phyloP scores from a whole-genome alignment of 2,888 invertebrate genomes.

The Polyploca ridens region DNA sequence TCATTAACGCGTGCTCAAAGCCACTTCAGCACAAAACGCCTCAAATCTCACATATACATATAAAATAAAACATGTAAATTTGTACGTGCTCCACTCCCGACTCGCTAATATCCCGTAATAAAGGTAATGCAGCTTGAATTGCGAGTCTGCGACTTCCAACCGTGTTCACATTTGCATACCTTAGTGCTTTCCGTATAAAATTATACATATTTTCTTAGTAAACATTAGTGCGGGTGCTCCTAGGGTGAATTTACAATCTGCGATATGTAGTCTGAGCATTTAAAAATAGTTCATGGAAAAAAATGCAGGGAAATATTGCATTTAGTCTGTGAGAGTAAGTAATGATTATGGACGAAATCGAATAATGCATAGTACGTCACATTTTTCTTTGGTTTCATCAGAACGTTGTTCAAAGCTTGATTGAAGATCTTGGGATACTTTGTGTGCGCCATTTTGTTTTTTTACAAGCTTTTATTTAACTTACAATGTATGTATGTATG shows the following conservation, averaged over 20 bases:
- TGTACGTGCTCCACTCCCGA: constrained; percentile 32
- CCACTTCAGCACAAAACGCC: constrained; percentile 2
- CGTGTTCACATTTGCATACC: constrained; percentile 42
- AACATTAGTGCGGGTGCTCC: constrained; percentile 20
- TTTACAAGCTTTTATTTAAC: too few species aligned
- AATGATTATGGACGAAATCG: not conserved
- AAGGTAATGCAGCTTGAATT: constrained; percentile 52
- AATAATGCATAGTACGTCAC: too few species aligned
- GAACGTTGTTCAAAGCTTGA: too few species aligned
- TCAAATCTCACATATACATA: constrained; percentile 10
- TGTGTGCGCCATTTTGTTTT: too few species aligned
- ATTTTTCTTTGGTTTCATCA: too few species aligned
- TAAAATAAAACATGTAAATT: constrained; percentile 37
- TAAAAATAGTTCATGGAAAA: not conserved
- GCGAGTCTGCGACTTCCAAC: constrained; percentile 32
- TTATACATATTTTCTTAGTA: constrained; percentile 39
- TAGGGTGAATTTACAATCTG: not conserved
- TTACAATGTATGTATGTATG: too few species aligned
- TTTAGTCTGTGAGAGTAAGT: not conserved
- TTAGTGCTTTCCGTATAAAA: constrained; percentile 44
- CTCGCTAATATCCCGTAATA: constrained; percentile 53
- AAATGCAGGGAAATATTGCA: not conserved
- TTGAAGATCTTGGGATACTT: too few species aligned
- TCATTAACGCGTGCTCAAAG: constrained; percentile 6
- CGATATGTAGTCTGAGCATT: constrained; percentile 4